Conservation (phyloP, 2,797 vertebrate species). For the Agapornis canus region DNA sequence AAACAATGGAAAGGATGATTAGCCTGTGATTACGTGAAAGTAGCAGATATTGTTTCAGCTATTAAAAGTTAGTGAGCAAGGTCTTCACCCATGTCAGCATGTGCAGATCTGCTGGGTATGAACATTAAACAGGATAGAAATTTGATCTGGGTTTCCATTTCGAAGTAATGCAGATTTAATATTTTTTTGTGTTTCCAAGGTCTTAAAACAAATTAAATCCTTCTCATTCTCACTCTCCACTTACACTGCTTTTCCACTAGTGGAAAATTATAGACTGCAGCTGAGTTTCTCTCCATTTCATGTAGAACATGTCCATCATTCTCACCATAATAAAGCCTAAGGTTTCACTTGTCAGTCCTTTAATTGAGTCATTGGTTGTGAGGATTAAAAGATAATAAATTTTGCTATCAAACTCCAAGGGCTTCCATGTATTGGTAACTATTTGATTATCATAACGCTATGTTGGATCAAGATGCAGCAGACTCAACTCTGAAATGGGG, state of each 20-base stretch:
- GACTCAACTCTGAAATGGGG: not conserved
- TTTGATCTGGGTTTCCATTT: not conserved
- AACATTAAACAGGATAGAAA: not conserved
- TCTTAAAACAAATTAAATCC: not conserved
- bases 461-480: not conserved
- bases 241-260: not conserved
- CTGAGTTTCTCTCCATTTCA: not conserved
- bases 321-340: not conserved
- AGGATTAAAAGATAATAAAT: not conserved
- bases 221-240: not conserved
- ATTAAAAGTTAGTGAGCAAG: not conserved
- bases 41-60: not conserved
- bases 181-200: not conserved
- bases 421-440: not conserved
- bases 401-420: not conserved
- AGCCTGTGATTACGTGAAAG: not conserved
- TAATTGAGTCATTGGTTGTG: not conserved
- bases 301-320: fast-evolving
- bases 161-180: not conserved
- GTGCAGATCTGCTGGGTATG: not conserved
- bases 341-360: not conserved
- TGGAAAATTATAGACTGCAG: not conserved
- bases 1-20: constrained; percentile 35
- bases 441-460: not conserved
- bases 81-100: not conserved